Evolutionary conservation across 2,113 vertebrate genomes (phyloP), one percentile per base, ranked within the genome.

Genomic region (Gnathonemus echidnorhynchus): DNA sequence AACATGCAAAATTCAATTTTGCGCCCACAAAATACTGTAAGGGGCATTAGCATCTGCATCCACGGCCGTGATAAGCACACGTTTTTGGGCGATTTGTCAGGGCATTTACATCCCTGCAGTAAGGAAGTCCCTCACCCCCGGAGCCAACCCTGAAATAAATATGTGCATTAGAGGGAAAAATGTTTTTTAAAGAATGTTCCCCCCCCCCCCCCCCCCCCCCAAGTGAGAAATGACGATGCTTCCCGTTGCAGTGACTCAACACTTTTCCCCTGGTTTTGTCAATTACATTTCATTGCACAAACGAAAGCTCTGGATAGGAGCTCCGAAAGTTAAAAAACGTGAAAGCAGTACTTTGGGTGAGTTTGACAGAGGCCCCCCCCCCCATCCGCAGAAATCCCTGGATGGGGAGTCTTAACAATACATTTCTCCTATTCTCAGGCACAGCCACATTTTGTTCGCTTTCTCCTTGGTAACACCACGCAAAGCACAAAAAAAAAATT

Each of bases 1-100:
- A 94, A 97, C 97, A 97, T 97, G 97, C 96, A 96, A 92, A 95
- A 93, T 94, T 97, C 93, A 95, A 95, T 95, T 95, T 96, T 92
- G 66, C 89, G 94, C 93, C 77, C 94, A 95, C 35, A 94, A 93
- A 91, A 90, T 84, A 86, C 89, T 85, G 80, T 86, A 91, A 85
- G 90, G 88, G 91, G 50, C 86, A 80, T 89, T 91, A 88, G 50
- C 52, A 58, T 88, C 90, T 95, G 48, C 15, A 21, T 50, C 50
- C 50, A 27, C 1, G 5, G 62, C 91, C 93, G 92, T 92, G 92
- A 93, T 92, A 94, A 95, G 93, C 93, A 93, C 89, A 88, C 27
- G 53, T 92, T 89, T 77, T 92, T 93, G 92, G 93, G 93, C 92
- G 93, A 92, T 91, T 92, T 95, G 91, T 91, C 92, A 93, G 93